Conservation (phyloP, 2,797 vertebrate genomes). For the Ctenopoma kingsleyae region DNA sequence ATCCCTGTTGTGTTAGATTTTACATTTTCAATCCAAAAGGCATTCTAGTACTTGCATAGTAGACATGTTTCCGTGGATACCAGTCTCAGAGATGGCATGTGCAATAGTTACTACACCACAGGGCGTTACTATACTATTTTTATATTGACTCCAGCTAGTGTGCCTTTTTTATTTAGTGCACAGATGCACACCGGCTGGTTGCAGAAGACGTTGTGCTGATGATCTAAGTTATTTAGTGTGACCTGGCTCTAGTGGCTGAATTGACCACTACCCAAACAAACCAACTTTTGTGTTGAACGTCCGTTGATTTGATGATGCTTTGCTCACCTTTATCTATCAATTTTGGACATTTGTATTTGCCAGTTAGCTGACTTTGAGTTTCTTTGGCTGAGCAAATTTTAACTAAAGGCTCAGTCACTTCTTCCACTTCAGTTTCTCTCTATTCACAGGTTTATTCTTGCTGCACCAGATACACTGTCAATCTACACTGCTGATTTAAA, state of each 20-base stretch:
- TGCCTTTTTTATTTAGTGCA: background rate
- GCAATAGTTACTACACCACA: background rate
- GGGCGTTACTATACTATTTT: background rate
- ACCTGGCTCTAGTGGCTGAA: background rate
- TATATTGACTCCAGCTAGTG: background rate
- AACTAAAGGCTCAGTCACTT: conserved; percentile 12
- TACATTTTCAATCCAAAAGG: conserved; percentile 11
- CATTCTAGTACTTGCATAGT: background rate
- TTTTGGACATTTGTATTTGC: conserved; percentile 11
- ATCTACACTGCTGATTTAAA: conserved; percentile 40
- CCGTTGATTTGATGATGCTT: conserved; percentile 23
- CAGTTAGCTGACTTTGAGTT: conserved; percentile 3
- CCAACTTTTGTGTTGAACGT: conserved; percentile 11
- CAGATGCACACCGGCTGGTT: background rate
- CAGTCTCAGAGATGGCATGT: background rate
- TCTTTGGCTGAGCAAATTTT: conserved; percentile 18
- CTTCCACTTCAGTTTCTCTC: conserved; percentile 16
- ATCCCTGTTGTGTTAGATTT: conserved; percentile 9
- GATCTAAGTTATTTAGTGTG: background rate
- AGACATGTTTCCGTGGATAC: conserved; percentile 23
- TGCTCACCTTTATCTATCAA: conserved; percentile 1
- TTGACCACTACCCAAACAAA: background rate
- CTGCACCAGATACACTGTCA: conserved; percentile 23
- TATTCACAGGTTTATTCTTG: conserved; percentile 21
- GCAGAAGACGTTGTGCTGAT: background rate